phyloP scores from a whole-genome alignment of 2,113 vertebrate species.

The Danio rerio region DNA sequence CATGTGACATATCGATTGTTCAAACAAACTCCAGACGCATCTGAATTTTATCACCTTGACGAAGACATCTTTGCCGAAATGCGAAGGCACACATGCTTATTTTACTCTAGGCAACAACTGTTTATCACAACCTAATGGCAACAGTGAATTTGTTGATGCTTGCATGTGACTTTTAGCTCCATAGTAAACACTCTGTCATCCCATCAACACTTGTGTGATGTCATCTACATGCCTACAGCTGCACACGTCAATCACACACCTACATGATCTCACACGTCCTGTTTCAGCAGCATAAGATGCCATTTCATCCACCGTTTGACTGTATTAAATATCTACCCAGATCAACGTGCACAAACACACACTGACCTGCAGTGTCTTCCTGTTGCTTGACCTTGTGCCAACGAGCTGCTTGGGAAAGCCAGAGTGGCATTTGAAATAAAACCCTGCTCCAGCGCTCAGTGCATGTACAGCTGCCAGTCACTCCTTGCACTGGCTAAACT shows the following conservation, averaged over 20 bases:
- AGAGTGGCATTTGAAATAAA: slow-evolving; percentile 63
- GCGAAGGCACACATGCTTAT: too few relatives aligned
- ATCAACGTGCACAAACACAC: slow-evolving; percentile 35
- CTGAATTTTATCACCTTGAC: too few relatives aligned
- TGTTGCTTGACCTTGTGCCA: not conserved
- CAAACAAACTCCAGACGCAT: too few relatives aligned
- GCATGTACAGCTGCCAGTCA: slow-evolving; percentile 33
- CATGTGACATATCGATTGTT: too few relatives aligned
- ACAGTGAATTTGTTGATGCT: slow-evolving; percentile 5
- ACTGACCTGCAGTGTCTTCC: not conserved
- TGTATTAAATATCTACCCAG: not conserved
- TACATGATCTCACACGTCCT: slow-evolving; percentile 39
- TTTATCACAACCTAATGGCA: not conserved
- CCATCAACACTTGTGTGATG: not conserved
- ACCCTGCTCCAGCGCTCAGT: not conserved
- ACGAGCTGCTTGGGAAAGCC: slow-evolving; percentile 56
- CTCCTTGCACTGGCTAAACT: not conserved
- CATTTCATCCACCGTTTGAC: not conserved
- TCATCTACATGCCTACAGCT: slow-evolving; percentile 18
- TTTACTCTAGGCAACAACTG: not conserved
- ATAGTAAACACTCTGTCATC: slow-evolving; percentile 12
- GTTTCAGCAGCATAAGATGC: not conserved
- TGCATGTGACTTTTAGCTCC: not conserved
- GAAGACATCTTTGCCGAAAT: too few relatives aligned
- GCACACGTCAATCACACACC: slow-evolving; percentile 39